phyloP scores from a whole-genome alignment of 2,113 vertebrate species.

The Callipepla californica region DNA sequence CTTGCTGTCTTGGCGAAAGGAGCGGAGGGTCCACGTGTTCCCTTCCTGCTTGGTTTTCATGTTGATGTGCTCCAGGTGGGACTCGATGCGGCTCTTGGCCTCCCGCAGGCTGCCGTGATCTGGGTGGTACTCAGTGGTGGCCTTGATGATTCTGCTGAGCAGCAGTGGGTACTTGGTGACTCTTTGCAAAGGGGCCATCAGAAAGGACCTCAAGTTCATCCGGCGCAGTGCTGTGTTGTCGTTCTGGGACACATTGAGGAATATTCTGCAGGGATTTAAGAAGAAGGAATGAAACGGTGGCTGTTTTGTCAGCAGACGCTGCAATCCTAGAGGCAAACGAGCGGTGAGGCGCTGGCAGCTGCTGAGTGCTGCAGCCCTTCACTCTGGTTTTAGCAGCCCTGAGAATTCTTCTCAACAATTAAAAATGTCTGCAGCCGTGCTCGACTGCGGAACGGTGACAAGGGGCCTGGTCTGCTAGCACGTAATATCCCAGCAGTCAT shows the following conservation, averaged over 20 bases:
- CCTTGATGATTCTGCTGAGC: slow-evolving; percentile 90
- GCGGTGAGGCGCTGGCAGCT: background rate
- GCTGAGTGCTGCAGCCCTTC: background rate
- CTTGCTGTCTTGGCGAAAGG: slow-evolving; percentile 91
- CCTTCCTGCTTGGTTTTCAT: slow-evolving; percentile 93
- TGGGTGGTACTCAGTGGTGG: slow-evolving; percentile 87
- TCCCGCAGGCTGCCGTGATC: slow-evolving; percentile 87
- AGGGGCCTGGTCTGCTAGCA: background rate
- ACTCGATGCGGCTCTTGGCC: slow-evolving; percentile 91
- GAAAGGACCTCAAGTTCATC: slow-evolving; percentile 93
- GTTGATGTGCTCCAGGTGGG: slow-evolving; percentile 95
- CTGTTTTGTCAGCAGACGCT: background rate
- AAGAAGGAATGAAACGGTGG: background rate
- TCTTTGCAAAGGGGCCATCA: slow-evolving; percentile 92
- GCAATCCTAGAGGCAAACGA: slow-evolving; percentile 24
- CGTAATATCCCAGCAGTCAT: background rate
- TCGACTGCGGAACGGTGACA: background rate
- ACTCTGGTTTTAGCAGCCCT: background rate
- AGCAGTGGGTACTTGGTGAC: slow-evolving; percentile 92
- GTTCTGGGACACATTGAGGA: slow-evolving; percentile 92
- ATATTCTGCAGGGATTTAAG: slow-evolving; percentile 83
- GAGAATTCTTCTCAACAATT: background rate
- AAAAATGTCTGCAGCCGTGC: background rate
- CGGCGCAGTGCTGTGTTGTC: slow-evolving; percentile 91
- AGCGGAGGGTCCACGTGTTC: slow-evolving; percentile 88